Conservation (phyloP, 2,113 vertebrate genomes). For the Chaetura pelagica region DNA sequence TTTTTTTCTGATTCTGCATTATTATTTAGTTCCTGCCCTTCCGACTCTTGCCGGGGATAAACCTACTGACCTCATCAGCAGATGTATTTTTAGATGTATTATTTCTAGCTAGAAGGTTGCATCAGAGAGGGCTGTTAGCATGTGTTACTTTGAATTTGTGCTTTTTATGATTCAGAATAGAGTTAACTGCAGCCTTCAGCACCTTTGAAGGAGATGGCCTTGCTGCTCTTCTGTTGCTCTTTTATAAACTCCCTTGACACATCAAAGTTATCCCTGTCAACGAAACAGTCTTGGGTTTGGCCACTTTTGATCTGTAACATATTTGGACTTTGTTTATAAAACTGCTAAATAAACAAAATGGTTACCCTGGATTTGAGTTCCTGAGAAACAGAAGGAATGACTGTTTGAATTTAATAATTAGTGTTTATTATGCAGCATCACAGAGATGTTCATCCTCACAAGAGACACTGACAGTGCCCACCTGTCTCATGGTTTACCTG, state of each 20-base stretch:
- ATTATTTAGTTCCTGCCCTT: conserved; percentile 44
- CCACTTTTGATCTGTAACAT: not conserved
- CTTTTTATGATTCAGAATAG: not conserved
- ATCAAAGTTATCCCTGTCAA: not conserved
- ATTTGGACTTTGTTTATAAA: not conserved
- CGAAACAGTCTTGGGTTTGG: not conserved
- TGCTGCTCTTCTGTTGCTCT: not conserved
- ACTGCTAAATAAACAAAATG: not conserved
- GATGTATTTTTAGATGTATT: conserved; percentile 63
- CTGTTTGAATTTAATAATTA: not conserved
- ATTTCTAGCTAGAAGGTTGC: conserved; percentile 18
- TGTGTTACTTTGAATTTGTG: not conserved
- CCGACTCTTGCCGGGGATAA: not conserved
- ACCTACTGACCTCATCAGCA: conserved; percentile 52
- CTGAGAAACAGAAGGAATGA: not conserved
- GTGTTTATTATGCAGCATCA: not conserved
- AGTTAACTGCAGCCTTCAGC: not conserved
- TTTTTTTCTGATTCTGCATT: not conserved
- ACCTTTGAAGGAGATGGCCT: not conserved
- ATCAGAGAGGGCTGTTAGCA: not conserved
- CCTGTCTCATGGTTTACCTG: not conserved
- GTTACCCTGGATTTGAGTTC: not conserved
- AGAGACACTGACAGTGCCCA: accelerated
- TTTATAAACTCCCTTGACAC: not conserved
- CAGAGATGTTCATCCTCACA: not conserved